phyloP scores from a whole-genome alignment of 92 coral and sea anemone species.

The Porites cylindrica region DNA sequence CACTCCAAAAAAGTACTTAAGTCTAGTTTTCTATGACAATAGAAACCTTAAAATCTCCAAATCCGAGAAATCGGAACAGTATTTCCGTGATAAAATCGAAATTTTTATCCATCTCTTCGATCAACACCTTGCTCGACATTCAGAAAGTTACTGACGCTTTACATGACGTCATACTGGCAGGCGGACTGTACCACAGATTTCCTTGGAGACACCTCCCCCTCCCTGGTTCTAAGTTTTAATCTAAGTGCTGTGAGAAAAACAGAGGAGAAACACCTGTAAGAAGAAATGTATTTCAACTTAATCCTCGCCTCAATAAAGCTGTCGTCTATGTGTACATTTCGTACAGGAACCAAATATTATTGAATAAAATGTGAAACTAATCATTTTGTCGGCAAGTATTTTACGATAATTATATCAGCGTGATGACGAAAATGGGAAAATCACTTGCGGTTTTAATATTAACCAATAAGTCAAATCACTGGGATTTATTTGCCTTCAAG shows the following conservation, averaged over 20 bases:
- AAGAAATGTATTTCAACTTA: constrained; percentile 3
- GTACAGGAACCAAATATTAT: neutral
- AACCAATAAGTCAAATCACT: neutral
- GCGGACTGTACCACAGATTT: too few species aligned
- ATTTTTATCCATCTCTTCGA: too few species aligned
- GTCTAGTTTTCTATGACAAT: neutral
- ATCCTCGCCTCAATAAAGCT: constrained; percentile 3
- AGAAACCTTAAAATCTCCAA: too few species aligned
- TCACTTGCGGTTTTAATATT: neutral
- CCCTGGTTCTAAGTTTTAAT: neutral
- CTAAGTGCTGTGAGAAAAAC: constrained; percentile 18
- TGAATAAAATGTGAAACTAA: constrained; percentile 12
- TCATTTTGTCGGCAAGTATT: constrained; percentile 14
- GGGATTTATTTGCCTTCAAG: neutral
- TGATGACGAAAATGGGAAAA: neutral
- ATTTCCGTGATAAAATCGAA: too few species aligned
- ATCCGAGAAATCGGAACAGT: too few species aligned
- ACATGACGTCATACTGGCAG: too few species aligned
- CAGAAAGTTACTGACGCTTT: too few species aligned
- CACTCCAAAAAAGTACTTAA: too few species aligned
- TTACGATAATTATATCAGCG: neutral
- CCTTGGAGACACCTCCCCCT: neutral
- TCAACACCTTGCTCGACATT: too few species aligned
- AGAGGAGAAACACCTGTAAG: neutral
- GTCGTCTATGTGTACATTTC: constrained; percentile 12